Percentiles rank a stretch among this genome's conserved stretches.
Evolutionary conservation across 2,113 vertebrate species (phyloP).

Genomic region (Sisor rabdophorus): DNA sequence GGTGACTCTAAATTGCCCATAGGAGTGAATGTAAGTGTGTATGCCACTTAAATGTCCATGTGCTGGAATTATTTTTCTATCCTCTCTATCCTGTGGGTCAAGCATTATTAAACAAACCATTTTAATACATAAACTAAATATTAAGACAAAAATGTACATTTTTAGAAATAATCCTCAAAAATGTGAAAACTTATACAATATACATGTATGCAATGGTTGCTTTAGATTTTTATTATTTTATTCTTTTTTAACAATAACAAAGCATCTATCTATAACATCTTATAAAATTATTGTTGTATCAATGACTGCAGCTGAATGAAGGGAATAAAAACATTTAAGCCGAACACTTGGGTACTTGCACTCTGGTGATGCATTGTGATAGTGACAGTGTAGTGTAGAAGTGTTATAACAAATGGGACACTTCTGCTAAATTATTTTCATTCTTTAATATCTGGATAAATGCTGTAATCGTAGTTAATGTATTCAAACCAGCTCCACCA

Average conservation of each 20-base stretch:
- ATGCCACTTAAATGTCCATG: too few species aligned
- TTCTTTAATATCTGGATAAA: constrained; percentile 7
- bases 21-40: too few species aligned
- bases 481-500: too few species aligned
- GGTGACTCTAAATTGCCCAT: too few species aligned
- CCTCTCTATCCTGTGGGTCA: too few species aligned
- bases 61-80: too few species aligned
- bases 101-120: too few species aligned
- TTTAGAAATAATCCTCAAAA: not conserved
- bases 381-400: constrained; percentile 12
- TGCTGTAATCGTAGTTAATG: not conserved
- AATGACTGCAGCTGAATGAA: not conserved
- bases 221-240: constrained; percentile 1
- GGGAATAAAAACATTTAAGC: constrained; percentile 8
- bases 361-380: constrained; percentile 16
- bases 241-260: not conserved
- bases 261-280: not conserved
- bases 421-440: constrained; percentile 7
- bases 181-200: not conserved
- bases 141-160: too few species aligned
- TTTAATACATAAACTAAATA: too few species aligned
- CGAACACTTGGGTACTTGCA: not conserved
- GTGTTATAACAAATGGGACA: constrained; percentile 7
- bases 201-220: not conserved
- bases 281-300: not conserved